phyloP scores from a whole-genome alignment of 2,888 invertebrate genomes.

The Dione juno region DNA sequence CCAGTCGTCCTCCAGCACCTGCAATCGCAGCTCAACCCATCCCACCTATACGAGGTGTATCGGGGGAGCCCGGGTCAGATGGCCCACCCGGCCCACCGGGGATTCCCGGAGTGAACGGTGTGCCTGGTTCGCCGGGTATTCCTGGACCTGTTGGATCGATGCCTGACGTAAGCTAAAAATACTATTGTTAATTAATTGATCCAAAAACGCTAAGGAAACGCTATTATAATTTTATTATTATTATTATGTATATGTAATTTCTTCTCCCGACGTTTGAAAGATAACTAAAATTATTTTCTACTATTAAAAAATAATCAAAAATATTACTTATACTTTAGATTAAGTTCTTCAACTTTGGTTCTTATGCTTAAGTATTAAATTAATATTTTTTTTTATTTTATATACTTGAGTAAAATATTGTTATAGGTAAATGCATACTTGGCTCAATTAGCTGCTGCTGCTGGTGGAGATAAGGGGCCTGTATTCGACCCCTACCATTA shows the following conservation, averaged over 20 bases:
- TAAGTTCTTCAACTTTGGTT: too few relatives aligned
- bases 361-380: too few relatives aligned
- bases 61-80: constrained; percentile 80
- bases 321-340: too few relatives aligned
- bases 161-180: constrained; percentile 84
- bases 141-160: constrained; percentile 88
- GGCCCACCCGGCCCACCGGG: constrained; percentile 85
- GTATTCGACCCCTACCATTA: constrained; percentile 87
- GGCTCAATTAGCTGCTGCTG: constrained; percentile 88
- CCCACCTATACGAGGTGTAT: constrained; percentile 76
- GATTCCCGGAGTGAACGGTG: constrained; percentile 84
- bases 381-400: neutral
- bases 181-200: neutral
- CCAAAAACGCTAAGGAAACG: neutral
- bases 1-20: constrained; percentile 48
- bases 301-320: too few relatives aligned
- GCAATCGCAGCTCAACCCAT: constrained; percentile 48
- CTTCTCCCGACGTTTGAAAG: too few relatives aligned
- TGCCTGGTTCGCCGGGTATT: constrained; percentile 86
- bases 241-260: too few relatives aligned
- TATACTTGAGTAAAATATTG: neutral
- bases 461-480: constrained; percentile 91
- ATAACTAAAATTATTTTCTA: too few relatives aligned
- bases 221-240: too few relatives aligned
- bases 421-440: constrained; percentile 87